Conservation (phyloP, 2,888 invertebrate genomes). For the Noctuana brunneofusca region DNA sequence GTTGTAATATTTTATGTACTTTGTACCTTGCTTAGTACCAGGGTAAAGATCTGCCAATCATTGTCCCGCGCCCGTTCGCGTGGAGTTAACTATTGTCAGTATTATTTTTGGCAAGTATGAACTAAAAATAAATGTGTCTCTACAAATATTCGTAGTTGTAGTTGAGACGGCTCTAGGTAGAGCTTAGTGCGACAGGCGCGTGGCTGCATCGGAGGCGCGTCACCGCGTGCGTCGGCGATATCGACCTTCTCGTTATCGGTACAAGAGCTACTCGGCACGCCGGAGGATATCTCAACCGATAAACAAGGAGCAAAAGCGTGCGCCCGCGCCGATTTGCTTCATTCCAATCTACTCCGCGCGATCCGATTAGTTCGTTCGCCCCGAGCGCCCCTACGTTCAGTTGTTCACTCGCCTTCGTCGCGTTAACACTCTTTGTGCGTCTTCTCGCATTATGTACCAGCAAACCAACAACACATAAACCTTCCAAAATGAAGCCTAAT, state of each 20-base stretch:
- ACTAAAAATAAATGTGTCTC: slow-evolving; percentile 74
- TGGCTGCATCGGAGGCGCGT: slow-evolving; percentile 49
- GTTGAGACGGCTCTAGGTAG: slow-evolving; percentile 45
- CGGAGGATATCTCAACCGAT: slow-evolving; percentile 61
- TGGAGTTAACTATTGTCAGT: slow-evolving; percentile 65
- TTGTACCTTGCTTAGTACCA: not conserved
- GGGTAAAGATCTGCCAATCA: slow-evolving; percentile 39
- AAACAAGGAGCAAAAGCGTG: slow-evolving; percentile 80
- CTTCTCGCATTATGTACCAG: slow-evolving; percentile 75
- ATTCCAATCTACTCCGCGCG: slow-evolving; percentile 65
- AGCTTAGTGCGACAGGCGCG: slow-evolving; percentile 45
- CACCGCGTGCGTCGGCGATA: slow-evolving; percentile 58
- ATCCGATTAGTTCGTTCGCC: slow-evolving; percentile 71
- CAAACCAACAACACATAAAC: slow-evolving; percentile 81
- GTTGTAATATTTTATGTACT: no score
- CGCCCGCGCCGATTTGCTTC: slow-evolving; percentile 78
- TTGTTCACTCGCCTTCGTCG: slow-evolving; percentile 73
- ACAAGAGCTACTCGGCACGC: slow-evolving; percentile 64
- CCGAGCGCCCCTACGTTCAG: slow-evolving; percentile 60
- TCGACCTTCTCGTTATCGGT: slow-evolving; percentile 74
- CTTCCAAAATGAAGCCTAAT: slow-evolving; percentile 81
- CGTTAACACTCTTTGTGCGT: slow-evolving; percentile 67
- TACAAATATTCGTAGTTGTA: slow-evolving; percentile 57
- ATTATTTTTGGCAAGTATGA: slow-evolving; percentile 65
- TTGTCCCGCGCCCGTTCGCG: slow-evolving; percentile 54